Evolutionary conservation across 2,888 invertebrate species (phyloP).

Genomic region (Phlogophora meticulosa): DNA sequence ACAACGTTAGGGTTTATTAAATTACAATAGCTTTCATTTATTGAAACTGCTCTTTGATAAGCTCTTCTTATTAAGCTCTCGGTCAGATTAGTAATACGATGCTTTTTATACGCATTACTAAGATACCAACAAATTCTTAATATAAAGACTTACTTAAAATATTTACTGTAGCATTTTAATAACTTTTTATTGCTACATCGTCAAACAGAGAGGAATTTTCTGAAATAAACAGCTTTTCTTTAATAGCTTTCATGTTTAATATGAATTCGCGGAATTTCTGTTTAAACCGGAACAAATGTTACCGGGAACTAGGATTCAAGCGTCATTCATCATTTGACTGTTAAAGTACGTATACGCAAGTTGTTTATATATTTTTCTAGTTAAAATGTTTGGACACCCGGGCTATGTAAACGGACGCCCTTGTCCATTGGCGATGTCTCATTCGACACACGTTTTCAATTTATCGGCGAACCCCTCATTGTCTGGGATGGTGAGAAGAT

Average conservation of each 20-base stretch:
- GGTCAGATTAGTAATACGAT: neutral
- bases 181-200: neutral
- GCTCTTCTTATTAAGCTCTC: neutral
- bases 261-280: neutral
- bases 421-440: slow-evolving; percentile 70
- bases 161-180: neutral
- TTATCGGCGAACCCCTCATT: slow-evolving; percentile 78
- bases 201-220: slow-evolving; percentile 7
- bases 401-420: slow-evolving; percentile 63
- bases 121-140: neutral
- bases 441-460: slow-evolving; percentile 89
- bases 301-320: neutral
- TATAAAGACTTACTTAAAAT: slow-evolving; percentile 4
- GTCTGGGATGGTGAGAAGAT: slow-evolving; percentile 69
- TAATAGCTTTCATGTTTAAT: neutral
- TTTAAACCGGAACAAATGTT: neutral
- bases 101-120: neutral
- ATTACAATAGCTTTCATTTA: neutral
- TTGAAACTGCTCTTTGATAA: neutral
- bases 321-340: neutral
- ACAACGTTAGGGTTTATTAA: neutral
- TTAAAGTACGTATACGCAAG: slow-evolving; percentile 26
- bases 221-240: slow-evolving; percentile 10
- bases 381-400: slow-evolving; percentile 64
- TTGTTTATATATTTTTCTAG: slow-evolving; percentile 66